These are phyloP conservation scores for Phyllostomus discolor DNA, from an alignment of 2,113 vertebrate species.

Conservation along the genomic window DNA sequence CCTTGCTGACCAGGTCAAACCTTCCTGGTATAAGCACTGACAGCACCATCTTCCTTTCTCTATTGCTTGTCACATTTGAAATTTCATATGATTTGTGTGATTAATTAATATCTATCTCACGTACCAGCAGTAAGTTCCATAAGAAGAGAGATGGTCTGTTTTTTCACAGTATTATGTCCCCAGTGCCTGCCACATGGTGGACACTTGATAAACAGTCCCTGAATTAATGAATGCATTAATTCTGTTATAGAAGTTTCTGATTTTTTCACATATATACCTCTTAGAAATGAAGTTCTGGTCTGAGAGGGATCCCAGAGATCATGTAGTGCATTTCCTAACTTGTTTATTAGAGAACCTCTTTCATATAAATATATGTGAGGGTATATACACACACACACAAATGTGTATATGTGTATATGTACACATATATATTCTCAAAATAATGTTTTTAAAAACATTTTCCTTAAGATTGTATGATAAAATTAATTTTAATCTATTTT, in stretches of 20 bases:
- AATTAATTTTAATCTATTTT: not conserved
- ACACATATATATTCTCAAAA: not conserved
- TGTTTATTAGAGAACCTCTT: constrained; percentile 12
- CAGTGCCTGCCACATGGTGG: not conserved
- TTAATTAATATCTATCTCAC: not conserved
- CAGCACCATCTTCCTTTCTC: not conserved
- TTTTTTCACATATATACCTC: not conserved
- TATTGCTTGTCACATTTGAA: not conserved
- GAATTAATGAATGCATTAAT: not conserved
- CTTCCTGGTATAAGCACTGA: not conserved
- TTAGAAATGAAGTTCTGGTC: constrained; percentile 14
- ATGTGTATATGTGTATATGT: not conserved
- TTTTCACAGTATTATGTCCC: not conserved
- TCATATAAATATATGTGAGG: not conserved
- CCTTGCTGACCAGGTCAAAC: not conserved
- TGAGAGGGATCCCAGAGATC: not conserved
- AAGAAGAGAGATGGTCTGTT: not conserved
- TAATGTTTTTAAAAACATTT: not conserved
- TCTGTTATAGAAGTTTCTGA: not conserved
- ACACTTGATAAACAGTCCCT: not conserved
- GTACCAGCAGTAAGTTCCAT: not conserved
- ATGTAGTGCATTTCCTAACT: constrained; percentile 7
- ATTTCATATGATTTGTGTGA: not conserved
- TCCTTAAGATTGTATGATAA: not conserved
- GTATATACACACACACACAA: not conserved